A percentile compares a stretch with the other conserved stretches of the same genome.
Evolutionary conservation across 2,888 invertebrate genomes (phyloP).

Genomic region (Cataglyphis rosenhaueri): DNA sequence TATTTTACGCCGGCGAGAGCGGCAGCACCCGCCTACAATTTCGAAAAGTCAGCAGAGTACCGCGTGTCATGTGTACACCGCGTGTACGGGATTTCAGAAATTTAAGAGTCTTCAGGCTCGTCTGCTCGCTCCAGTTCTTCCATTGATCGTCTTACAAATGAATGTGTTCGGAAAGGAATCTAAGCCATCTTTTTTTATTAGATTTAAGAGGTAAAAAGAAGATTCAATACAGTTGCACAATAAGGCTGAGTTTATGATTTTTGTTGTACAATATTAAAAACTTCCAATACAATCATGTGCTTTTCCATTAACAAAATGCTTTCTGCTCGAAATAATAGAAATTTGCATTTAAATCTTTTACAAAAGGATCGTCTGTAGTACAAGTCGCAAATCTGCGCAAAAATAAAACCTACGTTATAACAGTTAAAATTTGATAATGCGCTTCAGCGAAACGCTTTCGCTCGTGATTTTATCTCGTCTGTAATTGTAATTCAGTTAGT

Average conservation of each 20-base stretch:
- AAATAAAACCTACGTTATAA: conserved; percentile 19
- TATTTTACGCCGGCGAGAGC: conserved; percentile 69
- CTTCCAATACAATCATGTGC: neutral
- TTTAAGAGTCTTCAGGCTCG: conserved; percentile 50
- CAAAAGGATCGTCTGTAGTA: neutral
- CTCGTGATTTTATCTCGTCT: conserved; percentile 26
- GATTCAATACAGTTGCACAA: neutral
- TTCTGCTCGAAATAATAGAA: neutral
- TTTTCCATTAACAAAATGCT: conserved; percentile 6
- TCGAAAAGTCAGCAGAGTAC: conserved; percentile 73
- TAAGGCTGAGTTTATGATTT: neutral
- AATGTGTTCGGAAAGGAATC: conserved; percentile 15
- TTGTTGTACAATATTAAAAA: neutral
- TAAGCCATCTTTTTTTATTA: conserved; percentile 7
- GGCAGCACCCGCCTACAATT: conserved; percentile 67
- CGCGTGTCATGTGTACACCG: conserved; percentile 45
- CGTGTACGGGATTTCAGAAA: conserved; percentile 57
- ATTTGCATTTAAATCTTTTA: neutral
- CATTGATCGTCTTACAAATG: conserved; percentile 3
- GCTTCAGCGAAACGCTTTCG: conserved; percentile 35
- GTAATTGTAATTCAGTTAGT: conserved; percentile 39
- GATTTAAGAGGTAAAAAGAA: neutral
- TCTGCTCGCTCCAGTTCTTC: conserved; percentile 48
- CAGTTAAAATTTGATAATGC: conserved; percentile 41
- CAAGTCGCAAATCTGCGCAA: neutral